These are phyloP conservation scores for Calyptomena viridis DNA, from an alignment of 2,113 vertebrate genomes.

Conservation along the genomic window DNA sequence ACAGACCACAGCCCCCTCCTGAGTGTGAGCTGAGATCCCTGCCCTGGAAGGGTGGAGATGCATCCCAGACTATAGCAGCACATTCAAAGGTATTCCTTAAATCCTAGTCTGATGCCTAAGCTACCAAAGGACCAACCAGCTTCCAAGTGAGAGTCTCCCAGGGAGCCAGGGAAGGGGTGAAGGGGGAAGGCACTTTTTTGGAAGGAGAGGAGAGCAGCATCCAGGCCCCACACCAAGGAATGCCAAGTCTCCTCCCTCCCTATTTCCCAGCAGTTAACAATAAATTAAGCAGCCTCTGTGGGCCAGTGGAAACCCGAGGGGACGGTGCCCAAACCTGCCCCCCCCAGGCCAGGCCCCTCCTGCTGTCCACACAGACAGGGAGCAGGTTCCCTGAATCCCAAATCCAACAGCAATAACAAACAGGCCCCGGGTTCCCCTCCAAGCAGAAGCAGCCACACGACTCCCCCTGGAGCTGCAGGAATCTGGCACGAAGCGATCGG, in stretches of 20 bases:
- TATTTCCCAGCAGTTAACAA: conserved; percentile 29
- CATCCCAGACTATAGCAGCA: conserved; percentile 63
- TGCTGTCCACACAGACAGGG: not conserved
- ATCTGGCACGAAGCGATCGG: accelerated
- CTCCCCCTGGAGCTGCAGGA: not conserved
- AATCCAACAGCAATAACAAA: not conserved
- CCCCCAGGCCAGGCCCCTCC: not conserved
- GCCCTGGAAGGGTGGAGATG: not conserved
- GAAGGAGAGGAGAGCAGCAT: not conserved
- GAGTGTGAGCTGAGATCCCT: not conserved
- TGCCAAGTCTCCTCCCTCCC: not conserved
- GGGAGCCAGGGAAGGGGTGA: not conserved
- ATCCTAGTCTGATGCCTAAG: conserved; percentile 1
- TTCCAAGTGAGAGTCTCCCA: not conserved
- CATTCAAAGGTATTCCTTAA: not conserved
- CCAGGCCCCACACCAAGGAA: not conserved
- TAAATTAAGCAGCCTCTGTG: conserved; percentile 57
- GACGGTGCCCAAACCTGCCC: not conserved
- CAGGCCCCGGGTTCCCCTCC: not conserved
- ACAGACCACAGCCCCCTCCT: not conserved
- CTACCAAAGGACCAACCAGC: not conserved
- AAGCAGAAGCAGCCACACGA: not conserved
- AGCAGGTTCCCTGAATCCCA: not conserved
- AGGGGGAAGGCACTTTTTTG: conserved; percentile 36
- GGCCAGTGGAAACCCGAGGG: not conserved